These are phyloP conservation scores for Trachelus stipa DNA, from an alignment of 2,888 invertebrate species.

Conservation along the genomic window DNA sequence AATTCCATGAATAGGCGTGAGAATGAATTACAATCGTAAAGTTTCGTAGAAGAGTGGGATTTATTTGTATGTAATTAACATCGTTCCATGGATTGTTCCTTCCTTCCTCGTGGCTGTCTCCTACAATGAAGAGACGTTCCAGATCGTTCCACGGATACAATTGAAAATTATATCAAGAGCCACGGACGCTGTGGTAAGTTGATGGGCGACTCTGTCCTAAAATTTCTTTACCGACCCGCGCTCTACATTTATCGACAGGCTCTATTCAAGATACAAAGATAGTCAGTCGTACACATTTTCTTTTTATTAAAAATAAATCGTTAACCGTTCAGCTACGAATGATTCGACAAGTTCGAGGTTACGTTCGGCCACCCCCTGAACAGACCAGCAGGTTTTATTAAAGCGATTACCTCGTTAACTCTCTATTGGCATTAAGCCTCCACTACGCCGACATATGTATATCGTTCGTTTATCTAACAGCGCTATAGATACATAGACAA, in stretches of 20 bases:
- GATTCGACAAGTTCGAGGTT: constrained; percentile 32
- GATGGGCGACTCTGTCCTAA: background rate
- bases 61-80: background rate
- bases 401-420: constrained; percentile 60
- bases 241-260: background rate
- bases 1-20: background rate
- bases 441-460: constrained; percentile 13
- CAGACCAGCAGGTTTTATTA: constrained; percentile 48
- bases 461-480: no score
- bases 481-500: no score
- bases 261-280: background rate
- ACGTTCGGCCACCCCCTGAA: constrained; percentile 30
- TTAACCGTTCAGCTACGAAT: background rate
- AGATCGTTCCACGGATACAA: background rate
- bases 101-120: no score
- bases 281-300: background rate
- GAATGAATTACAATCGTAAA: background rate
- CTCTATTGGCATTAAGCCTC: constrained; percentile 49
- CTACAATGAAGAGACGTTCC: no score
- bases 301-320: background rate
- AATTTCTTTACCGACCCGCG: background rate
- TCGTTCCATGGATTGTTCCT: background rate
- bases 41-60: background rate
- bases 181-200: background rate
- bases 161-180: background rate